These are phyloP conservation scores for Pitta sordida DNA, from an alignment of 2,113 vertebrate species.

Conservation along the genomic window DNA sequence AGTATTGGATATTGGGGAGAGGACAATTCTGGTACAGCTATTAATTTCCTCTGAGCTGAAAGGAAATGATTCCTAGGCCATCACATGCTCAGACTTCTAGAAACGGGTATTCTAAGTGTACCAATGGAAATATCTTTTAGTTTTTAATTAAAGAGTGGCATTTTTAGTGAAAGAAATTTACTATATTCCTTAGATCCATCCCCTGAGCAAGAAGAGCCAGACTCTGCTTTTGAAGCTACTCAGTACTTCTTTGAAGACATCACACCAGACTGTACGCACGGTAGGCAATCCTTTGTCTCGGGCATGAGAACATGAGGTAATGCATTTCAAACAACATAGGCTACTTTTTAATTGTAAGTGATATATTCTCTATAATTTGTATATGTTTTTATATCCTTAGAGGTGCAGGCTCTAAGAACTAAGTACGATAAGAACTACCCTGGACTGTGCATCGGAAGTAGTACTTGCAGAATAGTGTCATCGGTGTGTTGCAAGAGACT, in stretches of 20 bases:
- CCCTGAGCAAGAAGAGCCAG: constrained; percentile 91
- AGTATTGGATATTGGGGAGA: not conserved
- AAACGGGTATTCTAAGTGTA: not conserved
- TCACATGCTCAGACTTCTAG: not conserved
- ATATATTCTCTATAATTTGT: not conserved
- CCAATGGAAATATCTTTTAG: not conserved
- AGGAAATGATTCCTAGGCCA: not conserved
- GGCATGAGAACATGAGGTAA: not conserved
- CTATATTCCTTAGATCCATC: constrained; percentile 69
- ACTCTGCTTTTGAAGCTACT: constrained; percentile 97
- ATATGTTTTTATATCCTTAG: not conserved
- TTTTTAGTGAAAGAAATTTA: not conserved
- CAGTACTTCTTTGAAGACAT: constrained; percentile 99
- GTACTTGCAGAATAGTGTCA: not conserved
- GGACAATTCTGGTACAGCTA: not conserved
- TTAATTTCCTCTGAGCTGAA: not conserved
- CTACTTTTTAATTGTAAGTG: not conserved
- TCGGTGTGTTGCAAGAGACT: not conserved
- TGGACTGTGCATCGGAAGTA: not conserved
- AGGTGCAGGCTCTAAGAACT: not conserved
- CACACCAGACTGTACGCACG: constrained; percentile 89
- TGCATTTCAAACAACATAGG: not conserved
- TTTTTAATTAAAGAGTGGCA: not conserved
- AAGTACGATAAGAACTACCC: not conserved
- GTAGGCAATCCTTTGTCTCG: constrained; percentile 59